Base-by-base conservation (phyloP, 37 sponge, comb jelly and placozoan genomes). In the Cliona cf. orientalis region DNA sequence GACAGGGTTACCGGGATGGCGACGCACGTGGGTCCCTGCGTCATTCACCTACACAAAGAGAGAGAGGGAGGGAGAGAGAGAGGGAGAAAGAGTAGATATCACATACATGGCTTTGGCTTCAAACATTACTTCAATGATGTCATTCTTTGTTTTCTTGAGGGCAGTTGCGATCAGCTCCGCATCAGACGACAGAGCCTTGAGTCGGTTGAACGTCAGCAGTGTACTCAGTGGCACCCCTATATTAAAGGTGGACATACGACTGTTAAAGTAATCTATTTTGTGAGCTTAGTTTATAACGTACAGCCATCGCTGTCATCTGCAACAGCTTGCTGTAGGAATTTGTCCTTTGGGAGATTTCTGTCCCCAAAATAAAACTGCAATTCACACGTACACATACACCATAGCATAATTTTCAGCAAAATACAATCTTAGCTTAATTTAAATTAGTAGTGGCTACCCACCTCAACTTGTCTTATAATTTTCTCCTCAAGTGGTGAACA, bases 361-460 rank as follows among this genome's bases (percentile, higher is more conserved):
- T 96, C 97, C 42, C 97, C 97, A 81, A 96, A 96, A 44, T 96
- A 96, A 62, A 86, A 96, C 89, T 95, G 46, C 49, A 86, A 33
- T 58, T 34, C 69, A 29, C 19, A 37, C 19, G 19, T 9, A n/a
- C 65, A 28, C 65, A 63, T n/a, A 69, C 69, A 29, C 23, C 22
- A 23, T 26, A 25, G n/a, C 65, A 63, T 23, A 17, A 63, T 7
- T 19, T 36, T 37, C 17, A 49, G 17, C 55, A n/a, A n/a, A n/a
- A n/a, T n/a, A n/a, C n/a, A n/a, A n/a, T n/a, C n/a, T n/a, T n/a
- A n/a, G n/a, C n/a, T n/a, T n/a, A n/a, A n/a, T n/a, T n/a, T n/a
- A n/a, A n/a, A n/a, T n/a, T n/a, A n/a, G n/a, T 5, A 5, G 5
- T 31, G 1, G 1, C 19, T 28, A 57, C 56, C 42, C 59, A 91